A percentile compares a stretch with the other conserved stretches of the same genome.
Conservation (phyloP, 2,113 vertebrate species). For the Megaceryle maxima region DNA sequence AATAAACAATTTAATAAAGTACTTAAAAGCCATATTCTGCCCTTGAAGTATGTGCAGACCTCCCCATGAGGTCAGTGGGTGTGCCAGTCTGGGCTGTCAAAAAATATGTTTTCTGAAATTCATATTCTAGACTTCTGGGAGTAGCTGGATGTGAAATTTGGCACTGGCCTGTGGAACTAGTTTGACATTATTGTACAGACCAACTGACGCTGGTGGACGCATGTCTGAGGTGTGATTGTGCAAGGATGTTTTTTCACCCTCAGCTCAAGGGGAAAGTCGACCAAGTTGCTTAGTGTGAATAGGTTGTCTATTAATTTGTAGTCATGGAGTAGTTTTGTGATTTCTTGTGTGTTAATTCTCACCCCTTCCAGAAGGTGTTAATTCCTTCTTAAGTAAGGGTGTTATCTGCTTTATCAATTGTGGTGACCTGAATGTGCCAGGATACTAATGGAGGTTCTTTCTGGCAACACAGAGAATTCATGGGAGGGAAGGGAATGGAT, state of each 20-base stretch:
- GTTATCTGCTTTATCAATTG: neutral
- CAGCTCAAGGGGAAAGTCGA: neutral
- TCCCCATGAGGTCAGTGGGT: constrained; percentile 63
- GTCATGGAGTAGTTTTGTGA: neutral
- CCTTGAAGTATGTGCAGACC: constrained; percentile 27
- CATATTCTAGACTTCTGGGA: neutral
- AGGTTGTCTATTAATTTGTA: neutral
- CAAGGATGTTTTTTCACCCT: neutral
- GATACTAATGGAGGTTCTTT: neutral
- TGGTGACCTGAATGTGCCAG: neutral
- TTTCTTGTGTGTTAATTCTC: neutral
- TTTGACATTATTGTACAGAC: neutral
- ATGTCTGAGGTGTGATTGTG: neutral
- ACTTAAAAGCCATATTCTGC: constrained; percentile 2
- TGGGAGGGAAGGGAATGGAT: neutral
- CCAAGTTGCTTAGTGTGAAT: neutral
- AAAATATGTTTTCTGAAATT: constrained; percentile 18
- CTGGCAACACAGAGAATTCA: neutral
- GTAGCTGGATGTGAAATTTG: neutral
- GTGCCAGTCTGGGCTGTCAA: constrained; percentile 49
- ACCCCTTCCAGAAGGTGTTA: neutral
- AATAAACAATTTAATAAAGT: constrained; percentile 14
- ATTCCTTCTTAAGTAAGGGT: neutral
- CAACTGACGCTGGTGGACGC: neutral
- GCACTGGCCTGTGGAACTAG: neutral